Percentiles rank a stretch among this genome's conserved stretches.
Evolutionary conservation across 2,113 vertebrate genomes (phyloP).

Genomic region (Sturnira hondurensis): DNA sequence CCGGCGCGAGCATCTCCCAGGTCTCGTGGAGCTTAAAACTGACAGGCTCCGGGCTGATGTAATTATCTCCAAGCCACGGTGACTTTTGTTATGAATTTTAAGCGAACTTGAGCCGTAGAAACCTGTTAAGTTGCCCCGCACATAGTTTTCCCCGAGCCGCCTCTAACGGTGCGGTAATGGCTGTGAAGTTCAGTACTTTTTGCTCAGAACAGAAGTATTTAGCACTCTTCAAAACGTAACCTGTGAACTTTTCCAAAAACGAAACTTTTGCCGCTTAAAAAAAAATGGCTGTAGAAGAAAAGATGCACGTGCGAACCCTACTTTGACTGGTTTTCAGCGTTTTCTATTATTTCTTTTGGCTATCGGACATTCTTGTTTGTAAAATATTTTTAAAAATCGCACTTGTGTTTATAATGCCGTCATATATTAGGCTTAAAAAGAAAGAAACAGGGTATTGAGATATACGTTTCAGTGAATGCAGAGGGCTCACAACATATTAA

Average conservation of each 20-base stretch:
- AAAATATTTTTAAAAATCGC: not conserved
- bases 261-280: not conserved
- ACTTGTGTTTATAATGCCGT: not conserved
- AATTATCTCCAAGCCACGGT: not conserved
- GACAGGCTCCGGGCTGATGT: not conserved
- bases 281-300: not conserved
- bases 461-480: not conserved
- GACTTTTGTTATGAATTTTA: not conserved
- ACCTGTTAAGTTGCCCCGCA: slow-evolving; percentile 34
- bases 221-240: not conserved
- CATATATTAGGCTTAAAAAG: not conserved
- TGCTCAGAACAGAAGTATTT: not conserved
- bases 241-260: slow-evolving; percentile 36
- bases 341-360: not conserved
- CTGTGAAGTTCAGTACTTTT: not conserved
- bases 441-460: not conserved
- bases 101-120: not conserved
- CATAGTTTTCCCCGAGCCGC: not conserved
- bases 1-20: not conserved
- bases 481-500: not conserved
- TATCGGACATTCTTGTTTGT: not conserved
- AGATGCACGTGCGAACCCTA: not conserved
- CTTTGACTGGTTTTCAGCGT: not conserved
- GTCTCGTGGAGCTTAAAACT: rapidly evolving
- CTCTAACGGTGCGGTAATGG: not conserved